phyloP scores from a whole-genome alignment of 2,797 vertebrate species.

The Sebastolobus alascanus region DNA sequence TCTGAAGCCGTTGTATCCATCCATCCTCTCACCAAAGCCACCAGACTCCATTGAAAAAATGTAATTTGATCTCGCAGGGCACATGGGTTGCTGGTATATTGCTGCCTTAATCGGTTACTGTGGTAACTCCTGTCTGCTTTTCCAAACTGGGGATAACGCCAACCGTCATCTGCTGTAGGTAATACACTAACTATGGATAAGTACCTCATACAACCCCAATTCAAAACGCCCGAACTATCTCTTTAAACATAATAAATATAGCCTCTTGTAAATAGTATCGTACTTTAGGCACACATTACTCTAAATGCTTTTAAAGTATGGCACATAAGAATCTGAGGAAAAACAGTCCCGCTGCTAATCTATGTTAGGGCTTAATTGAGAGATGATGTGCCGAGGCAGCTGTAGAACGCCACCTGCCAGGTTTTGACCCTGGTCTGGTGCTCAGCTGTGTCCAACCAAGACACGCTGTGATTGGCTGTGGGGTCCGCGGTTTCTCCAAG shows the following conservation, averaged over 20 bases:
- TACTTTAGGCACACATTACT: neutral
- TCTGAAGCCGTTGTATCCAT: too few relatives aligned
- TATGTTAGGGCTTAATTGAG: conserved; percentile 42
- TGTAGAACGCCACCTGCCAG: conserved; percentile 64
- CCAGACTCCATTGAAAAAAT: too few relatives aligned
- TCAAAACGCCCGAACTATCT: too few relatives aligned
- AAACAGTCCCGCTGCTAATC: conserved; percentile 46
- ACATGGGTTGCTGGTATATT: too few relatives aligned
- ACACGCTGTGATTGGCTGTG: conserved; percentile 41
- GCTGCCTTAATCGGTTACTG: too few relatives aligned
- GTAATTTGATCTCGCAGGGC: too few relatives aligned
- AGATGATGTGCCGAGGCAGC: conserved; percentile 60
- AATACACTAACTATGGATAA: too few relatives aligned
- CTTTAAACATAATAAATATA: conserved; percentile 7
- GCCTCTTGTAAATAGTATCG: neutral
- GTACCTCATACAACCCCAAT: too few relatives aligned
- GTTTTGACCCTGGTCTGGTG: conserved; percentile 58
- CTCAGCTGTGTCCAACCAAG: conserved; percentile 59
- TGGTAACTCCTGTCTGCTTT: too few relatives aligned
- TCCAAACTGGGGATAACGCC: too few relatives aligned
- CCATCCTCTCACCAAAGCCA: too few relatives aligned
- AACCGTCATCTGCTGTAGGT: too few relatives aligned
- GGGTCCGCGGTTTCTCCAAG: conserved; percentile 45
- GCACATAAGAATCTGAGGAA: conserved; percentile 34
- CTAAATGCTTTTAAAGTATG: conserved; percentile 22